Evolutionary conservation across 2,797 vertebrate genomes (phyloP).

Genomic region (Galagoides demidoff): DNA sequence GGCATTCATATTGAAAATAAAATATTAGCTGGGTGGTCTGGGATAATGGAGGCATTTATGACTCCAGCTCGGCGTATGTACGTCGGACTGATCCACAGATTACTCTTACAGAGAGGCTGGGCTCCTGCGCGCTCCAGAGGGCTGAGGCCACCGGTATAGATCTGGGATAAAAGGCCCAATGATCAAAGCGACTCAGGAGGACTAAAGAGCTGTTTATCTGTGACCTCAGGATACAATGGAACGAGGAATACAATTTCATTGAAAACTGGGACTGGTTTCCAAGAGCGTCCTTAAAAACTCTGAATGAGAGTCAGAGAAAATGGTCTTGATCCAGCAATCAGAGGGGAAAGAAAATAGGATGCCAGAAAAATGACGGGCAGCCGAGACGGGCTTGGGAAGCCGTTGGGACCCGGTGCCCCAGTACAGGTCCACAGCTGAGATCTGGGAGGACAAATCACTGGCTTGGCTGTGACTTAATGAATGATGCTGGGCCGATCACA

Average conservation of each 20-base stretch:
- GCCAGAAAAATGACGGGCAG: neutral
- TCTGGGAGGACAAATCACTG: neutral
- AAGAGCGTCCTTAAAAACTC: slow-evolving; percentile 48
- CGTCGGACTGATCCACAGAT: slow-evolving; percentile 46
- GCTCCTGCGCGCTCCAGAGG: neutral
- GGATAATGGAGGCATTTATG: slow-evolving; percentile 77
- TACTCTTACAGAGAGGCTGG: neutral
- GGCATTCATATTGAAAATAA: slow-evolving; percentile 76
- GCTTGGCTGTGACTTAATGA: neutral
- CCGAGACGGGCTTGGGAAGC: neutral
- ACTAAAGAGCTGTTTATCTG: slow-evolving; percentile 67
- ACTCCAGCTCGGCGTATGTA: slow-evolving; percentile 51
- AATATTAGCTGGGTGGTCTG: slow-evolving; percentile 76
- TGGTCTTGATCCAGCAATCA: neutral
- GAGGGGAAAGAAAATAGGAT: neutral
- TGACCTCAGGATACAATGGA: slow-evolving; percentile 44
- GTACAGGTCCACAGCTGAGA: neutral
- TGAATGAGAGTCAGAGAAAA: slow-evolving; percentile 45
- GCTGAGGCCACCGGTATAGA: slow-evolving; percentile 39
- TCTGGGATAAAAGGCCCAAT: slow-evolving; percentile 41
- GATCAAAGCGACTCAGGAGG: slow-evolving; percentile 51
- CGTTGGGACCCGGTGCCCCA: neutral
- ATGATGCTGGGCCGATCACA: neutral
- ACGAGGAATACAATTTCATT: slow-evolving; percentile 10
- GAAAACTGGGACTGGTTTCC: slow-evolving; percentile 54